Conservation (phyloP, 2,113 vertebrate genomes). For the Syngnathus floridae region DNA sequence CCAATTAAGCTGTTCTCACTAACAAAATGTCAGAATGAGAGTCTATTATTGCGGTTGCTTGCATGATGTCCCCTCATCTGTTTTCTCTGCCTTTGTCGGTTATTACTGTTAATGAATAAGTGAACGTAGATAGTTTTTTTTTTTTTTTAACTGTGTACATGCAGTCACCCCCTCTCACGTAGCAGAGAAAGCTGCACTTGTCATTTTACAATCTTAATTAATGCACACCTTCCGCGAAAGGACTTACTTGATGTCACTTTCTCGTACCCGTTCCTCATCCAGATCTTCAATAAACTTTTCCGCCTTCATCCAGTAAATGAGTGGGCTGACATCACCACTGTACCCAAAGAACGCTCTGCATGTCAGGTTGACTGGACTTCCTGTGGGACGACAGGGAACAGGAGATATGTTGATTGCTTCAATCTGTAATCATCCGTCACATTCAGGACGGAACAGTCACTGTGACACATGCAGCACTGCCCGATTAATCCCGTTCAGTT, state of each 20-base stretch:
- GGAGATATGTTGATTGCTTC: background rate
- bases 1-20: background rate
- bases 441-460: background rate
- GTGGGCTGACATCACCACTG: slow-evolving; percentile 89
- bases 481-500: background rate
- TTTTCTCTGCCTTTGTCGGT: background rate
- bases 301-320: slow-evolving; percentile 99
- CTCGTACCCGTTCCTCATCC: slow-evolving; percentile 88
- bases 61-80: too few species aligned
- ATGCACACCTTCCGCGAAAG: background rate
- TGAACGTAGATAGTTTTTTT: too few species aligned
- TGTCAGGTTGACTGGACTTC: slow-evolving; percentile 84
- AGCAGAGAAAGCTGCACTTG: background rate
- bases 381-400: slow-evolving; percentile 60
- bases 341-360: slow-evolving; percentile 97
- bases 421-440: background rate
- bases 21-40: background rate
- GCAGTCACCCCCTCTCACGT: background rate
- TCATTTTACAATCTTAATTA: background rate
- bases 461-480: background rate
- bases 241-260: slow-evolving; percentile 91
- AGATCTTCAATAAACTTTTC: slow-evolving; percentile 98
- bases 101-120: too few species aligned
- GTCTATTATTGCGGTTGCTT: background rate
- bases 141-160: too few species aligned